These are phyloP conservation scores for Fistularia tabacaria DNA, from an alignment of 2,797 vertebrate species.

Conservation along the genomic window DNA sequence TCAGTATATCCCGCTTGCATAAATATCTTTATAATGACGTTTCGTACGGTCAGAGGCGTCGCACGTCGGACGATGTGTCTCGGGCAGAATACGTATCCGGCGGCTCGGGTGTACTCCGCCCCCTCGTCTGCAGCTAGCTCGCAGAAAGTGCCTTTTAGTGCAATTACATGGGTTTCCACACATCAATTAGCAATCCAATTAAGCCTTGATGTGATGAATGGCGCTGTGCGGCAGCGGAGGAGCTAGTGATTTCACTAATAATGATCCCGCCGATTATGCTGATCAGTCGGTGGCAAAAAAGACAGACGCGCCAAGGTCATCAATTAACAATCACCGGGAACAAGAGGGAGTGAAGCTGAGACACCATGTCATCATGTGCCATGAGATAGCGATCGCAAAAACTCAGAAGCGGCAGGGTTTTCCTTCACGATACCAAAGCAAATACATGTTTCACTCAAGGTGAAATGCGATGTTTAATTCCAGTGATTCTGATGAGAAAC, in stretches of 20 bases:
- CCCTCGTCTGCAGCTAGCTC: slow-evolving; percentile 33
- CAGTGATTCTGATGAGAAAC: too few relatives aligned
- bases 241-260: slow-evolving; percentile 72
- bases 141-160: slow-evolving; percentile 71
- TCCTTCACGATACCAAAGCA: too few relatives aligned
- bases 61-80: slow-evolving; percentile 23
- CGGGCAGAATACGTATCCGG: slow-evolving; percentile 27
- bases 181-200: slow-evolving; percentile 81
- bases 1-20: background rate
- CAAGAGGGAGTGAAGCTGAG: slow-evolving; percentile 8
- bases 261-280: slow-evolving; percentile 69
- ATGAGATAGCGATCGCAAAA: slow-evolving; percentile 14
- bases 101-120: slow-evolving; percentile 33
- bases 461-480: background rate
- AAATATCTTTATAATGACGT: slow-evolving; percentile 1
- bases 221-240: slow-evolving; percentile 58
- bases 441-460: background rate
- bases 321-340: slow-evolving; percentile 51
- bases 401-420: slow-evolving; percentile 13
- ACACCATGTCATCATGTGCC: slow-evolving; percentile 13
- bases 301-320: slow-evolving; percentile 69
- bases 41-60: slow-evolving; percentile 12
- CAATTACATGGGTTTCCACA: slow-evolving; percentile 79
- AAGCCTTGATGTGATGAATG: slow-evolving; percentile 78
- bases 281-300: slow-evolving; percentile 65